These are phyloP conservation scores for Drosophila pandora DNA, from an alignment of 1,140 invertebrate genomes.

Conservation along the genomic window DNA sequence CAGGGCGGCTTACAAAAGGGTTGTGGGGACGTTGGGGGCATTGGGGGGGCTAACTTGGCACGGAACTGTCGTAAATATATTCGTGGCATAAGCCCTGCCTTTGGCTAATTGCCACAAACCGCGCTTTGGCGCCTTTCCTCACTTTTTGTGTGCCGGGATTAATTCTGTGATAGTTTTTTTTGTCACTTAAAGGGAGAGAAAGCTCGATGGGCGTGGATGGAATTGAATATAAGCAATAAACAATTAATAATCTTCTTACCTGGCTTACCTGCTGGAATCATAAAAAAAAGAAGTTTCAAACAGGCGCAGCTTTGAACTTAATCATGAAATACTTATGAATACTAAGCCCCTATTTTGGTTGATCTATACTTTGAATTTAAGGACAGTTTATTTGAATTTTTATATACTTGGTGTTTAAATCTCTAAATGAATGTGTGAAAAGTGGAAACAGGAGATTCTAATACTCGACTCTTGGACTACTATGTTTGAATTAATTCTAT, in stretches of 20 bases:
- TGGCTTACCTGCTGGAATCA: background rate
- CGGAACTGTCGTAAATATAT: slow-evolving; percentile 3
- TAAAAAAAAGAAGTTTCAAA: background rate
- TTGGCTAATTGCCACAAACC: slow-evolving; percentile 30
- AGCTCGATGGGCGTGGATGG: slow-evolving; percentile 3
- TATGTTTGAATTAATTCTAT: background rate
- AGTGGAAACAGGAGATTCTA: background rate
- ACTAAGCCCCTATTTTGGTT: background rate
- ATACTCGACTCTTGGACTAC: background rate
- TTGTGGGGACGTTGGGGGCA: background rate
- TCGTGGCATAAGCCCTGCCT: slow-evolving; percentile 2
- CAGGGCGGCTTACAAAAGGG: background rate
- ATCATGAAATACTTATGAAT: no score
- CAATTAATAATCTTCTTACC: slow-evolving; percentile 25
- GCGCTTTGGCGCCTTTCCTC: slow-evolving; percentile 11
- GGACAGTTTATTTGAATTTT: no score
- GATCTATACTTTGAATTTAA: background rate
- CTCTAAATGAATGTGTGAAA: no score
- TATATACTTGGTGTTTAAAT: no score
- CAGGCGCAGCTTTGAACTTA: background rate
- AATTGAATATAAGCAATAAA: background rate
- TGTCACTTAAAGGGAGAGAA: slow-evolving; percentile 6
- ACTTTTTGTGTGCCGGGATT: slow-evolving; percentile 7
- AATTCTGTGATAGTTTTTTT: slow-evolving; percentile 12
- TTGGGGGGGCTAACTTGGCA: slow-evolving; percentile 12